A percentile compares a stretch with the other conserved stretches of the same genome.
Conservation (phyloP, 2,888 invertebrate genomes). For the Drosophila crucigera region DNA sequence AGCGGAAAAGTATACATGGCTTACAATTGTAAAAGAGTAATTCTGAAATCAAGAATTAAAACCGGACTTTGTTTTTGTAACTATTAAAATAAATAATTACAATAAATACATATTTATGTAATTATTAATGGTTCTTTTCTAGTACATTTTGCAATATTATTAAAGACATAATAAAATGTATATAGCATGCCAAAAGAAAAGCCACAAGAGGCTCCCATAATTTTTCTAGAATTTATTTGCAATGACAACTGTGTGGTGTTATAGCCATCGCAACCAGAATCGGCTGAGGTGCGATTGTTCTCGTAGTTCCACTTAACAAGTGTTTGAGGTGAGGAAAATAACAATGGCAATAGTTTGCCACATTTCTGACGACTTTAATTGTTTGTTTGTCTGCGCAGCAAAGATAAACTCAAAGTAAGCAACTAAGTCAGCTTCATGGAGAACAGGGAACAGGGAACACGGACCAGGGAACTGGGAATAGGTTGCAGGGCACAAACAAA, state of each 20-base stretch:
- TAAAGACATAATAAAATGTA: background rate
- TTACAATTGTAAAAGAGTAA: background rate
- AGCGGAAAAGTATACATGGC: background rate
- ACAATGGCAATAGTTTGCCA: constrained; percentile 54
- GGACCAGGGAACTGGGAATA: background rate
- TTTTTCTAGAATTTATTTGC: constrained; percentile 30
- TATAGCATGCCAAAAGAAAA: background rate
- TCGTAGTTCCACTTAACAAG: constrained; percentile 38
- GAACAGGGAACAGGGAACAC: background rate
- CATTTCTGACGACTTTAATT: constrained; percentile 75
- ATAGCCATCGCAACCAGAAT: constrained; percentile 24
- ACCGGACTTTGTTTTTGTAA: background rate
- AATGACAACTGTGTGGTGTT: constrained; percentile 4
- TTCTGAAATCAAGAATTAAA: background rate
- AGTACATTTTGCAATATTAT: too few species aligned
- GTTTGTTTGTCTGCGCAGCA: constrained; percentile 58
- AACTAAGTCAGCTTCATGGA: constrained; percentile 5
- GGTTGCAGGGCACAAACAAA: background rate
- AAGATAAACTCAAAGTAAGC: constrained; percentile 2
- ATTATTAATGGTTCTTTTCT: background rate
- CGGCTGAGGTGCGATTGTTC: constrained; percentile 9
- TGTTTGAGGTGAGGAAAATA: constrained; percentile 32
- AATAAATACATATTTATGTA: background rate
- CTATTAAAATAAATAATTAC: too few species aligned
- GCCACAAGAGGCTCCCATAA: constrained; percentile 21